These are phyloP conservation scores for Mola mola DNA, from an alignment of 2,113 vertebrate genomes.

Conservation along the genomic window DNA sequence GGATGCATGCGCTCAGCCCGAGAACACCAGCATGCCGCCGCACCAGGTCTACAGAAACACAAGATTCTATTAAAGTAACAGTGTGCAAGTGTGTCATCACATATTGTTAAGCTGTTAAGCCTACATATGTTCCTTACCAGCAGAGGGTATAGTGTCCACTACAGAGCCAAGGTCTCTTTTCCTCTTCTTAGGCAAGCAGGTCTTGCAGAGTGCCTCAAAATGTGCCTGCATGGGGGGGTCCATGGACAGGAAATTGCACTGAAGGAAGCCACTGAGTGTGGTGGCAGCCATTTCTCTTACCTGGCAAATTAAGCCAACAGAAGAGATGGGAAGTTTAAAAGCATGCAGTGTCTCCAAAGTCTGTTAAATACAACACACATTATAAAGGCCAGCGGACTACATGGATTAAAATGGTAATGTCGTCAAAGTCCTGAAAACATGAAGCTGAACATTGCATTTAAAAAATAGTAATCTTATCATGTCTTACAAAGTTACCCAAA, in stretches of 20 bases:
- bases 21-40: constrained; percentile 96
- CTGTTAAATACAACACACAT: too few species aligned
- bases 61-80: constrained; percentile 7
- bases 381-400: too few species aligned
- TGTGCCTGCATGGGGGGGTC: constrained; percentile 91
- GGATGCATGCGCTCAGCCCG: constrained; percentile 93
- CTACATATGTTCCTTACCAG: constrained; percentile 76
- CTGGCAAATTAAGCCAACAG: constrained; percentile 67
- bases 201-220: constrained; percentile 96
- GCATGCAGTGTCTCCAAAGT: too few species aligned
- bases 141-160: constrained; percentile 91
- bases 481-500: too few species aligned
- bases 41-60: constrained; percentile 85
- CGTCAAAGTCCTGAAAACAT: too few species aligned
- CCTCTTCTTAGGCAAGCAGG: constrained; percentile 90
- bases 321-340: not conserved
- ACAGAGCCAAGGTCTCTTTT: constrained; percentile 86
- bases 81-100: not conserved
- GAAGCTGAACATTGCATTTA: too few species aligned
- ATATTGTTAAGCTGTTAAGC: not conserved
- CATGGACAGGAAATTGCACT: constrained; percentile 95
- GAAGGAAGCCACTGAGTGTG: constrained; percentile 93
- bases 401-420: too few species aligned
- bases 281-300: constrained; percentile 98
- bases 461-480: too few species aligned